Base-by-base conservation (phyloP, 2,888 invertebrate species). In the Eugnorisma glareosa region DNA sequence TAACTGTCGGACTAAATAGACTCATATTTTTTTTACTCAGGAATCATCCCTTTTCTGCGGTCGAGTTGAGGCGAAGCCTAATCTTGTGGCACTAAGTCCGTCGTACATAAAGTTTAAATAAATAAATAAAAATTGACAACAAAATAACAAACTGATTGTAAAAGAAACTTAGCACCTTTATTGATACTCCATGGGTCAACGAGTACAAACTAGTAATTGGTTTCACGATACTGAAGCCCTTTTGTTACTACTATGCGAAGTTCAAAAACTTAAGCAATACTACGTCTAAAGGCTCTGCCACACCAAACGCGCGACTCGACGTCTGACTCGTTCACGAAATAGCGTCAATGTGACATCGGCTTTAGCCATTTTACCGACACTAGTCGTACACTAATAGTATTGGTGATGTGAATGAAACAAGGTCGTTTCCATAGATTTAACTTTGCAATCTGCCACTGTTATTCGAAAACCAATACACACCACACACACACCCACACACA, bases 221-320 rank as follows among this genome's bases (percentile, higher is more conserved):
- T 61, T 51, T 43, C 31, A 35, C n/a, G 61, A 67, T 67, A n/a
- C 15, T 21, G 8, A 54, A 63, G 4, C 67, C 11, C 3, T 13
- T 21, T 40, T 59, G 43, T 31, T 69, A 64, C 64, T 66, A 70
- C 6, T 31, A 31, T 43, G 43, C 24, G 24, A 70, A 70, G 35
- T 67, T 78, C 59, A 59, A 67, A 77, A 75, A 59, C 21, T 40
- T 40, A 40, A 40, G 54, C 54, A 6, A 13, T 54, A 15, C 24
- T 48, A 54, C n/a, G 54, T 7, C 28, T 57, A 57, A 57, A 57
- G 57, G 28, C 57, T 57, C 28, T 57, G 28, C 28, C 15, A 57
- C 28, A 57, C 57, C 8, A 18, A 57, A 28, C 15, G 59, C 59
- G 54, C 2, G 2, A 11, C n/a, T n/a, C n/a, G n/a, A 7, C n/a